These are phyloP conservation scores for Drosophila longiperda DNA, from an alignment of 2,888 invertebrate genomes.

Conservation along the genomic window DNA sequence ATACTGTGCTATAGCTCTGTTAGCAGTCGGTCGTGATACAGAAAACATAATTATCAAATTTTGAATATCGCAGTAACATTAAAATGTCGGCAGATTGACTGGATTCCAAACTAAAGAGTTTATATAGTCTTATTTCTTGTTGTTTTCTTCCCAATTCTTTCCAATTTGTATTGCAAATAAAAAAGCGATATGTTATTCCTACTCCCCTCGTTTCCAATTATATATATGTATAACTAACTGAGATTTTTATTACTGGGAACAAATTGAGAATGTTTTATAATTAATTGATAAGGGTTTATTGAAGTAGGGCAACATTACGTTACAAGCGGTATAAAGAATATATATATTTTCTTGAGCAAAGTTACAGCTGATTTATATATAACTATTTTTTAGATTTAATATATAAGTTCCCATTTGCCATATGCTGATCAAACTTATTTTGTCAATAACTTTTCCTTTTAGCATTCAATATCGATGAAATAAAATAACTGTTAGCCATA, in stretches of 20 bases:
- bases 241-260: not conserved
- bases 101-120: not conserved
- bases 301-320: not conserved
- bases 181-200: not conserved
- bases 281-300: not conserved
- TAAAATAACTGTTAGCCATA: not conserved
- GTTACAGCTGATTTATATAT: not conserved
- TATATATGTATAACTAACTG: not conserved
- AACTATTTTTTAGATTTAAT: not conserved
- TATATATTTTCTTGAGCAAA: not conserved
- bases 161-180: conserved; percentile 36
- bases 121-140: conserved; percentile 1
- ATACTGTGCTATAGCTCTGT: not conserved
- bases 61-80: not conserved
- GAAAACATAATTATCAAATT: not conserved
- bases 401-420: not conserved
- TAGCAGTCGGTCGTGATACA: not conserved
- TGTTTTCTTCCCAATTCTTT: not conserved
- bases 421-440: not conserved
- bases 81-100: too few species aligned
- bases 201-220: not conserved
- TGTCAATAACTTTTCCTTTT: not conserved
- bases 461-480: not conserved
- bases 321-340: not conserved
- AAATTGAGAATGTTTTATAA: not conserved